Evolutionary conservation across 2,113 vertebrate species (phyloP).

Genomic region (Rhinogobius similis): DNA sequence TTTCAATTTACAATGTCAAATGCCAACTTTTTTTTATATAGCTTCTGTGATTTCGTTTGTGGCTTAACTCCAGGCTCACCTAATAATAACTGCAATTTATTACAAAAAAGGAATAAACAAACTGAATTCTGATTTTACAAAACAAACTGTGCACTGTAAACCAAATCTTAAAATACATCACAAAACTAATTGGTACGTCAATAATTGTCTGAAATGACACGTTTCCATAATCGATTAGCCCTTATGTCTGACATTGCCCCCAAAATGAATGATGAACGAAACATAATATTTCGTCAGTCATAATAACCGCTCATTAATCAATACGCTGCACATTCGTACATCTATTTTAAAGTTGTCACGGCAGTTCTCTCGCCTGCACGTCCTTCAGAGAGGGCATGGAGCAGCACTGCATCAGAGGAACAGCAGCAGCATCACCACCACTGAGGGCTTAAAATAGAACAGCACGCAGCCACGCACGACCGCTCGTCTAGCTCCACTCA

Average conservation of each 20-base stretch:
- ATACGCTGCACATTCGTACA: not conserved
- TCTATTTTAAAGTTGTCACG: not conserved
- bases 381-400: constrained; percentile 77
- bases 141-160: not conserved
- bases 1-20: too few relatives aligned
- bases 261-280: not conserved
- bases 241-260: not conserved
- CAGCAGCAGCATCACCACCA: constrained; percentile 61
- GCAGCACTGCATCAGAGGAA: constrained; percentile 69
- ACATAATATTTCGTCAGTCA: not conserved
- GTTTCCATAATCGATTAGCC: not conserved
- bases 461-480: constrained; percentile 44
- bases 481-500: constrained; percentile 24
- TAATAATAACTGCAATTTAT: too few relatives aligned
- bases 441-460: constrained; percentile 73
- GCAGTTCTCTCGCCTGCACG: constrained; percentile 19
- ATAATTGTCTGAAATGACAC: too few relatives aligned
- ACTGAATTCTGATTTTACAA: not conserved
- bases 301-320: not conserved
- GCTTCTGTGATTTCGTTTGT: too few relatives aligned
- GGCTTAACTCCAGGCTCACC: too few relatives aligned
- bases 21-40: too few relatives aligned
- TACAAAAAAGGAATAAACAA: too few relatives aligned
- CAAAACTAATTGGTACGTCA: too few relatives aligned
- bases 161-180: not conserved